A percentile compares a stretch with the other conserved stretches of the same genome.
phyloP scores from a whole-genome alignment of 2,113 vertebrate species.

The Mus pahari region DNA sequence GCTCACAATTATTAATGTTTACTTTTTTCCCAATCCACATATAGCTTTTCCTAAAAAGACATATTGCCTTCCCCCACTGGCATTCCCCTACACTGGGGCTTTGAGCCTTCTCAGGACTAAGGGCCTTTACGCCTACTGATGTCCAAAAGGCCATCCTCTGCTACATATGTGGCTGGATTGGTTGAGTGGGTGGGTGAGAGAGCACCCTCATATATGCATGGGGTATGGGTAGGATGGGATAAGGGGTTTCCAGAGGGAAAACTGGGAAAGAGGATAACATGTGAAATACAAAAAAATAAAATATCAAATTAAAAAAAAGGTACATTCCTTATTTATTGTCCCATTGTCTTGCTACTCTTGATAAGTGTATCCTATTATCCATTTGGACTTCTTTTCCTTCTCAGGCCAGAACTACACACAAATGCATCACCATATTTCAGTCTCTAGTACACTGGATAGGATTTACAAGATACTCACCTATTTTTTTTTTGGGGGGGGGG shows the following conservation, averaged over 20 bases:
- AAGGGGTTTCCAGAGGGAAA: no score
- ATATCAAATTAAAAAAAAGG: no score
- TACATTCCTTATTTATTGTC: background rate
- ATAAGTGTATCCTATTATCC: background rate
- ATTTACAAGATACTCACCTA: background rate
- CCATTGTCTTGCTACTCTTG: background rate
- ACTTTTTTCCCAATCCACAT: background rate
- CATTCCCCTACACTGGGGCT: no score
- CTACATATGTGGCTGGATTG: no score
- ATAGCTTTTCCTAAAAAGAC: background rate
- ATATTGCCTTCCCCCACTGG: background rate
- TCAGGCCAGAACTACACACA: background rate
- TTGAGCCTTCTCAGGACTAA: no score
- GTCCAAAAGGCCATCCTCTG: no score
- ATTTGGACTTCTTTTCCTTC: background rate
- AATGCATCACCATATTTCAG: background rate
- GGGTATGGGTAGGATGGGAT: no score
- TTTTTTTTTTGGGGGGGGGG: background rate
- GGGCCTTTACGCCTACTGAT: no score
- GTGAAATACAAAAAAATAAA: no score
- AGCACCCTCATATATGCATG: no score
- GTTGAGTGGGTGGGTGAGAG: no score
- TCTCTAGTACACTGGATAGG: background rate
- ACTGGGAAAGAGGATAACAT: no score
- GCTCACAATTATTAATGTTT: background rate